Conservation (phyloP, 2,797 vertebrate species). For the Darevskia nairensis region DNA sequence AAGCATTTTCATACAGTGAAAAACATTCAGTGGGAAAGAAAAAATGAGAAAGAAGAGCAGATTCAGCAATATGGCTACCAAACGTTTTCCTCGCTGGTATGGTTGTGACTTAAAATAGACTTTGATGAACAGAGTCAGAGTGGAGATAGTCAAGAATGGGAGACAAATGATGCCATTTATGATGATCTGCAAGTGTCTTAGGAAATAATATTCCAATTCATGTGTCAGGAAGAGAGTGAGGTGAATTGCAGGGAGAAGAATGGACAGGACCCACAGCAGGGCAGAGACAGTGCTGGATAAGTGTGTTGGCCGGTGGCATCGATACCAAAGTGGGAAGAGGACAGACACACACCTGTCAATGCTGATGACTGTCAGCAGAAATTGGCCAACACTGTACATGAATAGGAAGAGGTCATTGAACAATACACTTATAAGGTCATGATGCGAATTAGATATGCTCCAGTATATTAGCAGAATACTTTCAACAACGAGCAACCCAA, state of each 20-base stretch:
- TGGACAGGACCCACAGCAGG: not conserved
- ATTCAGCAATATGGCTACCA: not conserved
- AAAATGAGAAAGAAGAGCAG: not conserved
- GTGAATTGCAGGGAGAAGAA: not conserved
- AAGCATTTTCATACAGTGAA: not conserved
- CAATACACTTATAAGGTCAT: not conserved
- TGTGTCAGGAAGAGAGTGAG: too few species aligned
- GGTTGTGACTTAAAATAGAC: not conserved
- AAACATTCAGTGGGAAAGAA: not conserved
- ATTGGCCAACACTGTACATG: not conserved
- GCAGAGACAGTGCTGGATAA: not conserved
- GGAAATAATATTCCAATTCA: too few species aligned
- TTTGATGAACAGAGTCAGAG: not conserved
- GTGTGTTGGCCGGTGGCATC: not conserved
- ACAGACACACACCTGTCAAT: not conserved
- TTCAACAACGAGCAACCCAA: not conserved
- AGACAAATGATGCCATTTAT: not conserved
- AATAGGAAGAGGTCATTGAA: not conserved
- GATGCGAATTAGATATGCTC: too few species aligned
- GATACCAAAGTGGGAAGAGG: slow-evolving; percentile 26
- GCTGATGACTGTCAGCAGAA: not conserved
- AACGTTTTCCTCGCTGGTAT: not conserved
- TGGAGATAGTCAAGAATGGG: not conserved
- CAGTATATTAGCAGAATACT: too few species aligned
- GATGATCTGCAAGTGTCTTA: not conserved